phyloP scores from a whole-genome alignment of 2,888 invertebrate genomes.

The Anoplius nigerrimus region DNA sequence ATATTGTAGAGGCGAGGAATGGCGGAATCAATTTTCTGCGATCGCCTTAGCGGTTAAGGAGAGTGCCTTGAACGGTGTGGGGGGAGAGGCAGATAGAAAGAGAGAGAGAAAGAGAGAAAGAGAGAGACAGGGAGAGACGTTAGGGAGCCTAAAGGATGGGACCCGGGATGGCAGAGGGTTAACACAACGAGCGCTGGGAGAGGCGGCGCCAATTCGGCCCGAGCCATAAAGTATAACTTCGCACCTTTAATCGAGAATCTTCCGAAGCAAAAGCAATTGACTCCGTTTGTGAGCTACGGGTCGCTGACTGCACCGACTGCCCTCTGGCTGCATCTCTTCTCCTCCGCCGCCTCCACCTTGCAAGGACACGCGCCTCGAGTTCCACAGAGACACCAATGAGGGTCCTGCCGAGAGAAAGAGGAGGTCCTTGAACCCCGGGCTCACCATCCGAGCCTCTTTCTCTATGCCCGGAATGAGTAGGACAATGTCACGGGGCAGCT shows the following conservation, averaged over 20 bases:
- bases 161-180: too few species aligned
- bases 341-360: conserved; percentile 57
- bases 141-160: neutral
- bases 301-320: conserved; percentile 13
- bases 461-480: conserved; percentile 24
- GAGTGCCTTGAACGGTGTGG: too few species aligned
- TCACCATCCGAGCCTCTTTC: conserved; percentile 20
- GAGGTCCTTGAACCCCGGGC: conserved; percentile 23
- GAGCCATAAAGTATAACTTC: neutral
- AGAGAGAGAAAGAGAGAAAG: neutral
- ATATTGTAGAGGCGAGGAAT: too few species aligned
- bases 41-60: too few species aligned
- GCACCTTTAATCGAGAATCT: conserved; percentile 1
- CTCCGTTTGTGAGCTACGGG: conserved; percentile 9
- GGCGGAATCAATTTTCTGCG: too few species aligned
- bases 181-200: too few species aligned
- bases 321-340: conserved; percentile 12
- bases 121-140: neutral
- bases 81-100: neutral
- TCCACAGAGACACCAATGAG: conserved; percentile 27
- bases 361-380: conserved; percentile 64
- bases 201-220: too few species aligned
- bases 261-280: neutral
- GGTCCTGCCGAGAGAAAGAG: conserved; percentile 14
- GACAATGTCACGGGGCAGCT: conserved; percentile 17